phyloP scores from a whole-genome alignment of 2,113 vertebrate species.

The Arenaria interpres region DNA sequence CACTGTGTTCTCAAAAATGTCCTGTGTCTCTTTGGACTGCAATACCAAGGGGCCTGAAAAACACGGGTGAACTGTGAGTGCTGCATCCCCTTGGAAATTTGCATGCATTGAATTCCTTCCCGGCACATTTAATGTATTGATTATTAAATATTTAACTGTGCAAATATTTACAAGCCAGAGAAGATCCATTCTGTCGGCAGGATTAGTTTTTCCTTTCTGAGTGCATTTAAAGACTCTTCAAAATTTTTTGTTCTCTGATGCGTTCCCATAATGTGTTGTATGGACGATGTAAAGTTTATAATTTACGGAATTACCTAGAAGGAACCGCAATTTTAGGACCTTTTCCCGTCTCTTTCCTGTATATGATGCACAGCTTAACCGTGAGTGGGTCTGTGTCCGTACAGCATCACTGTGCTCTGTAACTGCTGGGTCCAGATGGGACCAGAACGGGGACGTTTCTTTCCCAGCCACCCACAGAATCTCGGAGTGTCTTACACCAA shows the following conservation, averaged over 20 bases:
- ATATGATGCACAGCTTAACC: neutral
- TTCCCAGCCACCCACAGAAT: neutral
- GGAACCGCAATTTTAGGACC: neutral
- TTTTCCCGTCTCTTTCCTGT: neutral
- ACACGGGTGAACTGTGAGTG: neutral
- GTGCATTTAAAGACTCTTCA: neutral
- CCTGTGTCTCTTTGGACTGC: neutral
- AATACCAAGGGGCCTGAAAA: neutral
- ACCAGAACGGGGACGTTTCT: neutral
- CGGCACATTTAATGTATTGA: neutral
- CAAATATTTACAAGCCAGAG: neutral
- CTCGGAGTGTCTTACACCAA: accelerated
- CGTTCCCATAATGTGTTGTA: neutral
- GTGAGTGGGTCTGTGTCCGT: neutral
- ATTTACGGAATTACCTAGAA: neutral
- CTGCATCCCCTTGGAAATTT: neutral
- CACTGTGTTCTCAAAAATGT: neutral
- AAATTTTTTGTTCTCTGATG: neutral
- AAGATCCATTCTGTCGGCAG: neutral
- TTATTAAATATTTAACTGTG: neutral
- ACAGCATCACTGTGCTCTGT: neutral
- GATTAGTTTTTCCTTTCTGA: neutral
- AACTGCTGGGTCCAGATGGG: neutral
- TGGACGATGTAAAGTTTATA: neutral
- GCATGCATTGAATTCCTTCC: neutral